phyloP scores from a whole-genome alignment of 1,140 invertebrate species.

The Holcopasites calliopsidis region DNA sequence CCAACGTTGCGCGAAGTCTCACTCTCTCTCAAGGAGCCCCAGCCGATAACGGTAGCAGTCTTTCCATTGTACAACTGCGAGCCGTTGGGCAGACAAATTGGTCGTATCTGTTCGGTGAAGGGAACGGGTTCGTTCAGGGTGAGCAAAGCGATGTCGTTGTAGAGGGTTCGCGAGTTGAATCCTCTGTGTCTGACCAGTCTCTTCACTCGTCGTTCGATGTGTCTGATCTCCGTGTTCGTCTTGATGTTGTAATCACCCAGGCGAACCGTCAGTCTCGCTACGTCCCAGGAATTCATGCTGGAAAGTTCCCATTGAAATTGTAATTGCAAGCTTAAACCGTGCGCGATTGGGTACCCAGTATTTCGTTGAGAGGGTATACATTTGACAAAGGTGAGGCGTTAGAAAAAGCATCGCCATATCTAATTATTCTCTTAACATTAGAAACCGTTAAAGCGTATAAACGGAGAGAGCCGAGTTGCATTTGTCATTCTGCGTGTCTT shows the following conservation, averaged over 20 bases:
- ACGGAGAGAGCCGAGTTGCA: neutral
- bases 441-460: neutral
- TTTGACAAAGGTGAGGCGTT: neutral
- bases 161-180: slow-evolving; percentile 91
- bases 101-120: slow-evolving; percentile 87
- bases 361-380: neutral
- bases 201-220: slow-evolving; percentile 88
- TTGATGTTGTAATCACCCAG: slow-evolving; percentile 92
- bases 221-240: slow-evolving; percentile 85
- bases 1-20: slow-evolving; percentile 58
- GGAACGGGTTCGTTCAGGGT: slow-evolving; percentile 89
- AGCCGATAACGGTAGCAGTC: slow-evolving; percentile 90
- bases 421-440: neutral
- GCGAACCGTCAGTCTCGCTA: slow-evolving; percentile 88
- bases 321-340: neutral
- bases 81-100: slow-evolving; percentile 89
- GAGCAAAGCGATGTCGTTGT: slow-evolving; percentile 92
- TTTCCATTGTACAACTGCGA: slow-evolving; percentile 83
- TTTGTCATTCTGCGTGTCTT: slow-evolving; percentile 5
- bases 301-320: slow-evolving; percentile 9
- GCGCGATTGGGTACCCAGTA: too few relatives aligned
- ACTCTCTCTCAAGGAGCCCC: slow-evolving; percentile 91
- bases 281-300: slow-evolving; percentile 94
- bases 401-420: neutral
- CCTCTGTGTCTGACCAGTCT: slow-evolving; percentile 90